Evolutionary conservation across 2,113 vertebrate genomes (phyloP), one percentile per base, ranked within the genome.

Genomic region (Cyphomyrus discorhynchus): DNA sequence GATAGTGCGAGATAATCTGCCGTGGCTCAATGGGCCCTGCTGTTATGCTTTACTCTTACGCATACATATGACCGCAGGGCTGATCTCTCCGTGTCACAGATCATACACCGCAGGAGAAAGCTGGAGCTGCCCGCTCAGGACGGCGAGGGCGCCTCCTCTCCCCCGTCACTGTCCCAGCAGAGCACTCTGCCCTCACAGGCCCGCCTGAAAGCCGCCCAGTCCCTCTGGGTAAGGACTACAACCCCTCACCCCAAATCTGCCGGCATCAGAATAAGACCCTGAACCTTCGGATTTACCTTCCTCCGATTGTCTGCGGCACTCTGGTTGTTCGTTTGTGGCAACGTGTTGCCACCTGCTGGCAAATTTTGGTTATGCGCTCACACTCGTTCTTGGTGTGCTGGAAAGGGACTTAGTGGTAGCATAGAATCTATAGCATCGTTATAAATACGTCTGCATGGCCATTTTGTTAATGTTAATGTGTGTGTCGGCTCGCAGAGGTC

Each of bases 41-140:
- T 74, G 10, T 35, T 74, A 74, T 8, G 3, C 74, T 80, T 42
- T 19, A 42, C 35, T 2, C 42, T 42, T 42, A 42, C 6, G 1
- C 66, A 31, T 31, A 19, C 1, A 42, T 42, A 42, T 80, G 74
- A 35, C 35, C 0, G 11, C 74, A 39, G 74, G 15, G 35, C 8
- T 42, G 31, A 80, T 39, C 85, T n/a, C 19, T 42, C 82, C 53
- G 31, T 50, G 19, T 39, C 4, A 24, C 93, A 99, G 98, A 99
- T 99, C 90, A 97, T 99, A 91, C 96, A 96, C 90, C 97, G 97
- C 91, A 58, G 87, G 87, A 97, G 97, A 93, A 98, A 97, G 66
- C 95, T 91, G 19, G 96, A 96, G 92, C 97, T 97, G 97, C 92
- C 96, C 0, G 1, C 6, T 24, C 87, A 66, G 87, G 52, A 45